phyloP scores from a whole-genome alignment of 2,113 vertebrate genomes.

The Apistogramma diplotaenia region DNA sequence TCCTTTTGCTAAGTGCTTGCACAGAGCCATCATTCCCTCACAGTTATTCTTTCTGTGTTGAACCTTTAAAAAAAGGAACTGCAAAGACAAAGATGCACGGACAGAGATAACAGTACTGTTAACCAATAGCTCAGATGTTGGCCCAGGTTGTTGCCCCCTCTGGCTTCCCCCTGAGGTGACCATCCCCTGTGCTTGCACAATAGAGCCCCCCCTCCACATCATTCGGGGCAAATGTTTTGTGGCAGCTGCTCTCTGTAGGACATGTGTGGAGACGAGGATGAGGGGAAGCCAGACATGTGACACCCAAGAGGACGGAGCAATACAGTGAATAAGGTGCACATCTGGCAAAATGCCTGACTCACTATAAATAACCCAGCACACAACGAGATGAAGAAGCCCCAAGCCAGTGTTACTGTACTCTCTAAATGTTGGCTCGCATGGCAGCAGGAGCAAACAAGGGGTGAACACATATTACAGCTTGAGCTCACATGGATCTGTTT shows the following conservation, averaged over 20 bases:
- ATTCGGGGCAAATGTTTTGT: conserved; percentile 15
- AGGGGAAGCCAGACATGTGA: conserved; percentile 10
- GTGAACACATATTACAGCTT: background rate
- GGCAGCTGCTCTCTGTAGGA: conserved; percentile 33
- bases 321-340: conserved; percentile 42
- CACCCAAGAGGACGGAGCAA: conserved; percentile 30
- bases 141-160: background rate
- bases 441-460: background rate
- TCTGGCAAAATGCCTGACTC: conserved; percentile 55
- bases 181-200: conserved; percentile 8
- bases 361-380: conserved; percentile 72
- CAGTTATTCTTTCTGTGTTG: background rate
- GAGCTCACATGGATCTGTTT: background rate
- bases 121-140: background rate
- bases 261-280: background rate
- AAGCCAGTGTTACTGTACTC: conserved; percentile 39
- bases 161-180: background rate
- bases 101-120: background rate
- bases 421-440: conserved; percentile 1
- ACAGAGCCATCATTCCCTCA: background rate
- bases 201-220: background rate
- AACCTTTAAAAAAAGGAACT: background rate
- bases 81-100: background rate
- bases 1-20: background rate
- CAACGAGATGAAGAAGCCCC: conserved; percentile 52